Evolutionary conservation across 2,797 vertebrate genomes (phyloP).

Genomic region (Tachyglossus aculeatus): DNA sequence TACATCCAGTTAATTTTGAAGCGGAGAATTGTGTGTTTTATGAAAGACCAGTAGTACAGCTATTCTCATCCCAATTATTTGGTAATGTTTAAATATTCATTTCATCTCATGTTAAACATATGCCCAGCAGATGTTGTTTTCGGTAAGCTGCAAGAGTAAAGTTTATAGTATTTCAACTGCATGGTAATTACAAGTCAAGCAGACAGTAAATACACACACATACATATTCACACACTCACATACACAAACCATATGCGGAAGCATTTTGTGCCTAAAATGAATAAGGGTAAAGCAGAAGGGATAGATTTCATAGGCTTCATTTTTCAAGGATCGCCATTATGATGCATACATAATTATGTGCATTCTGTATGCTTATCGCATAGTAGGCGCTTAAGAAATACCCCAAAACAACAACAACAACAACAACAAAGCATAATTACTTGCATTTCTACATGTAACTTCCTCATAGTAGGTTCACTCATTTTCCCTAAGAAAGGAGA

Average conservation of each 20-base stretch:
- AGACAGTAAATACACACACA: conserved; percentile 49
- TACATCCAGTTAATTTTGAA: conserved; percentile 43
- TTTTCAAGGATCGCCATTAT: conserved; percentile 19
- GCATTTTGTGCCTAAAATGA: conserved; percentile 32
- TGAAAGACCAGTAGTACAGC: conserved; percentile 41
- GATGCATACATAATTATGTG: no score
- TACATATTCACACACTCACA: conserved; percentile 15
- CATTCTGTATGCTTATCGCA: no score
- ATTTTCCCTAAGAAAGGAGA: conserved; percentile 7
- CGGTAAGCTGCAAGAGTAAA: conserved; percentile 66
- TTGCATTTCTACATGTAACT: background rate
- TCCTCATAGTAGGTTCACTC: background rate
- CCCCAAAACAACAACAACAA: no score
- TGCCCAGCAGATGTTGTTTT: conserved; percentile 77
- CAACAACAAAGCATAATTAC: conserved; percentile 25
- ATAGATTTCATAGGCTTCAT: conserved; percentile 5
- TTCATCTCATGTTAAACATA: conserved; percentile 57
- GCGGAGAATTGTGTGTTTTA: conserved; percentile 8
- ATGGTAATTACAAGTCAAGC: conserved; percentile 70
- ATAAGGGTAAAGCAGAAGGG: conserved; percentile 25
- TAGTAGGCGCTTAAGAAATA: no score
- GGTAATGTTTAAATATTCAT: conserved; percentile 53
- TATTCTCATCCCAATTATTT: conserved; percentile 65
- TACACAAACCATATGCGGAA: conserved; percentile 17
- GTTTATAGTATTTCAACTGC: conserved; percentile 73